phyloP scores from a whole-genome alignment of 2,888 invertebrate genomes.

The Pardosa pseudoannulata region DNA sequence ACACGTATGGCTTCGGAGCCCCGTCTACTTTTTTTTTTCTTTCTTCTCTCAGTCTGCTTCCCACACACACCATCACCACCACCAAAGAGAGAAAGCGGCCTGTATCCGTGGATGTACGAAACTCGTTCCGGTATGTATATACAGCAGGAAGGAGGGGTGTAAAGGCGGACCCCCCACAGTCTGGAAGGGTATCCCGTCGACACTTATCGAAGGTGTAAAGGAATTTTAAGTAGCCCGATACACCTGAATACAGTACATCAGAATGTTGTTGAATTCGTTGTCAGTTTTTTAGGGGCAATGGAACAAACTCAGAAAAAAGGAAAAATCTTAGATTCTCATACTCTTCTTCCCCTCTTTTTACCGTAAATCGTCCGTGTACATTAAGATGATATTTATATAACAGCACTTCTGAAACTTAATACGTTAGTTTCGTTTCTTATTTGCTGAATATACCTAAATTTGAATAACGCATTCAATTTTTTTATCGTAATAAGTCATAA shows the following conservation, averaged over 20 bases:
- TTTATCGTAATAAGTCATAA: too few species aligned
- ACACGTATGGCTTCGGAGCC: constrained; percentile 59
- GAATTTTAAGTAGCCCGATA: not conserved
- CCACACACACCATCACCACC: not conserved
- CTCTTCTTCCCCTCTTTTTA: too few species aligned
- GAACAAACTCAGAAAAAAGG: too few species aligned
- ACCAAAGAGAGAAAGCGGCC: constrained; percentile 32
- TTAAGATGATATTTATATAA: too few species aligned
- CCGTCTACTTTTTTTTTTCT: constrained; percentile 19
- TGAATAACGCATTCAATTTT: too few species aligned
- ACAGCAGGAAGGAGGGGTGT: constrained; percentile 5
- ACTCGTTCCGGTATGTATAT: constrained; percentile 34
- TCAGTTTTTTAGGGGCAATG: too few species aligned
- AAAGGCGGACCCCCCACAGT: constrained; percentile 3
- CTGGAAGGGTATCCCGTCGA: not conserved
- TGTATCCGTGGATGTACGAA: constrained; percentile 23
- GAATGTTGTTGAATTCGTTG: not conserved
- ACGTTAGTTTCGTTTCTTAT: too few species aligned
- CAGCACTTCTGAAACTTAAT: too few species aligned
- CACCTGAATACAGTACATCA: not conserved
- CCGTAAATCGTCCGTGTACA: too few species aligned
- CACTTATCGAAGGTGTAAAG: not conserved
- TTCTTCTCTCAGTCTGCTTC: not conserved
- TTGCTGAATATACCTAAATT: too few species aligned
- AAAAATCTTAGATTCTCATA: too few species aligned